Conservation (phyloP, 2,797 vertebrate genomes). For the Momotus momota region DNA sequence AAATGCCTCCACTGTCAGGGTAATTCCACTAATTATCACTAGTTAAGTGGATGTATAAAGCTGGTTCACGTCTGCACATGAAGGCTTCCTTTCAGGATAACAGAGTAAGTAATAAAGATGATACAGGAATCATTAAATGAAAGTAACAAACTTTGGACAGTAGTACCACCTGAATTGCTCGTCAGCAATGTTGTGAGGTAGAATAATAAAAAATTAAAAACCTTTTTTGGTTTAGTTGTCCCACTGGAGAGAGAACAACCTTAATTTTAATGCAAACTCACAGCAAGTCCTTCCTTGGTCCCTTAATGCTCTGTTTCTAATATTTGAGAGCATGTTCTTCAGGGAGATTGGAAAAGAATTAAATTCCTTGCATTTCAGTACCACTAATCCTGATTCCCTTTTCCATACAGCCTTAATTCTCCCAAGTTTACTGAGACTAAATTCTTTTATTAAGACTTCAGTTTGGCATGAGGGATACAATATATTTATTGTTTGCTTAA, state of each 20-base stretch:
- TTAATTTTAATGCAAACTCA: neutral
- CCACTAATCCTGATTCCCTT: conserved; percentile 22
- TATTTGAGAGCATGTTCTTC: neutral
- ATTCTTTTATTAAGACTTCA: neutral
- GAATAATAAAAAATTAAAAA: neutral
- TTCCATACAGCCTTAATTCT: conserved; percentile 26
- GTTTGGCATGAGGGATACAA: neutral
- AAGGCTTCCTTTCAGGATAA: neutral
- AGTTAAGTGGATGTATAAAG: neutral
- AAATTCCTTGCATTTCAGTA: conserved; percentile 30
- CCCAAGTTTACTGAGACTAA: neutral
- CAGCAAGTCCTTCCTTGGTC: neutral
- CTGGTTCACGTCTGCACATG: neutral
- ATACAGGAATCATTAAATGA: neutral
- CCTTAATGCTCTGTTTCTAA: neutral
- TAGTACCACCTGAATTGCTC: neutral
- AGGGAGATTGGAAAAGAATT: neutral
- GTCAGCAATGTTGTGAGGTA: neutral
- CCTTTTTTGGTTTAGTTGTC: neutral
- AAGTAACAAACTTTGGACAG: neutral
- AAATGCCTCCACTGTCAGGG: neutral
- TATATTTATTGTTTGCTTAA: neutral
- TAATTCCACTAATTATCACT: neutral
- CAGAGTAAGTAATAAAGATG: neutral
- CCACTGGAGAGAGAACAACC: neutral